Percentiles rank a stretch among this genome's conserved stretches.
These are phyloP conservation scores for Lasioglossum baleicum DNA, from an alignment of 1,140 invertebrate genomes.

Conservation along the genomic window DNA sequence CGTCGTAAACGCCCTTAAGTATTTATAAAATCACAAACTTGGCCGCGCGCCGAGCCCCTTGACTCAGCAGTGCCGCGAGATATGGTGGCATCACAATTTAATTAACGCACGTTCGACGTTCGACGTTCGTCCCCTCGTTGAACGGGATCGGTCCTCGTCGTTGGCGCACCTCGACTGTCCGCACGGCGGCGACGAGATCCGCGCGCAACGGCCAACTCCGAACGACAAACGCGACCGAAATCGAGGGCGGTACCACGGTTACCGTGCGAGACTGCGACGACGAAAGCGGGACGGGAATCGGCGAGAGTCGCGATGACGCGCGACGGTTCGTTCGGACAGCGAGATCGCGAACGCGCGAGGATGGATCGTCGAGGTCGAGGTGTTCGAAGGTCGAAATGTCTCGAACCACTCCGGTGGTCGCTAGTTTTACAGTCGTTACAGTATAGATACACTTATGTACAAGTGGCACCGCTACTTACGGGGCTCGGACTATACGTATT, in stretches of 20 bases:
- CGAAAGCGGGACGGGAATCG: background rate
- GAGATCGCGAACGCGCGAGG: conserved; percentile 15
- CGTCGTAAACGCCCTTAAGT: conserved; percentile 75
- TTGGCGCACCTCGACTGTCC: conserved; percentile 11
- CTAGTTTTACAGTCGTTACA: conserved; percentile 72
- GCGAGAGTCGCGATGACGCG: background rate
- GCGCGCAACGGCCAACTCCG: too few species aligned
- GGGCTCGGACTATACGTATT: conserved; percentile 89
- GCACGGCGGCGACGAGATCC: background rate
- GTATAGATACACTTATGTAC: conserved; percentile 81
- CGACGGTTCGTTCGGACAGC: conserved; percentile 33
- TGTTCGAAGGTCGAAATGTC: conserved; percentile 31
- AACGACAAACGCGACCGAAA: background rate
- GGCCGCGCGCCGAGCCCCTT: conserved; percentile 77
- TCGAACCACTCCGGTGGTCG: conserved; percentile 50
- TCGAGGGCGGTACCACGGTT: background rate
- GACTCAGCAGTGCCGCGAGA: conserved; percentile 79
- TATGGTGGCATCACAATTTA: conserved; percentile 81
- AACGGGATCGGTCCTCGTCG: conserved; percentile 44
- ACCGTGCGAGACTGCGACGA: background rate
- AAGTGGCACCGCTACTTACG: conserved; percentile 79
- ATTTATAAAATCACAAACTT: conserved; percentile 81
- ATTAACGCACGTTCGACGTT: conserved; percentile 77
- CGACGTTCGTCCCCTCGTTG: conserved; percentile 70
- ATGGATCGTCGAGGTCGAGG: conserved; percentile 32